phyloP scores from a whole-genome alignment of 2,888 invertebrate genomes.

The Salticus scenicus region DNA sequence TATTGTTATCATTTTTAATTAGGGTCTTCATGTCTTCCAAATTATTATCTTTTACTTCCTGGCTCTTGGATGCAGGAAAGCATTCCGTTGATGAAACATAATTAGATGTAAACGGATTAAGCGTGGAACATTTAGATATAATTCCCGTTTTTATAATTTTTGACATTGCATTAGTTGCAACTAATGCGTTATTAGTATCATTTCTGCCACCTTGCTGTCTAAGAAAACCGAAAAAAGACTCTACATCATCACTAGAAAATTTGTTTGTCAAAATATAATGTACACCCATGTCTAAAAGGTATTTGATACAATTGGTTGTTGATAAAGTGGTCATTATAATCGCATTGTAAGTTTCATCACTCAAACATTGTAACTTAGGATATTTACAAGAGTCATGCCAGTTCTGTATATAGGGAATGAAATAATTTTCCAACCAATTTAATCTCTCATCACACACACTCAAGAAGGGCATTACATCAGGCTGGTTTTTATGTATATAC shows the following conservation, averaged over 20 bases:
- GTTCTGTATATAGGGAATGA: neutral
- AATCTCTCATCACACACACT: neutral
- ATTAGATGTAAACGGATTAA: neutral
- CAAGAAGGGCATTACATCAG: neutral
- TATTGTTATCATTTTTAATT: no score
- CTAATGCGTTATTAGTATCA: neutral
- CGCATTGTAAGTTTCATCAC: neutral
- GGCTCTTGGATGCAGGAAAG: neutral
- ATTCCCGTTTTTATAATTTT: neutral
- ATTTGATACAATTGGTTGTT: neutral
- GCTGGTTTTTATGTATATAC: neutral
- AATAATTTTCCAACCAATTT: neutral
- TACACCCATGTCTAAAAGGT: neutral
- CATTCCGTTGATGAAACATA: neutral
- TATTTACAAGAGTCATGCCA: no score
- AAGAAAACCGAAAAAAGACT: neutral
- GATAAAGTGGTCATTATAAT: neutral
- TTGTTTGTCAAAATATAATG: neutral
- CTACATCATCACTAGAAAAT: neutral
- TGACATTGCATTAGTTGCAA: neutral
- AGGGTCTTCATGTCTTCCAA: neutral
- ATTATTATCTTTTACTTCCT: neutral
- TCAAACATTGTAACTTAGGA: neutral
- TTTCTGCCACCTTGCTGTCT: neutral
- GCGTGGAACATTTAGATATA: neutral